phyloP scores from a whole-genome alignment of 2,797 vertebrate species.

The Hydrolagus colliei region DNA sequence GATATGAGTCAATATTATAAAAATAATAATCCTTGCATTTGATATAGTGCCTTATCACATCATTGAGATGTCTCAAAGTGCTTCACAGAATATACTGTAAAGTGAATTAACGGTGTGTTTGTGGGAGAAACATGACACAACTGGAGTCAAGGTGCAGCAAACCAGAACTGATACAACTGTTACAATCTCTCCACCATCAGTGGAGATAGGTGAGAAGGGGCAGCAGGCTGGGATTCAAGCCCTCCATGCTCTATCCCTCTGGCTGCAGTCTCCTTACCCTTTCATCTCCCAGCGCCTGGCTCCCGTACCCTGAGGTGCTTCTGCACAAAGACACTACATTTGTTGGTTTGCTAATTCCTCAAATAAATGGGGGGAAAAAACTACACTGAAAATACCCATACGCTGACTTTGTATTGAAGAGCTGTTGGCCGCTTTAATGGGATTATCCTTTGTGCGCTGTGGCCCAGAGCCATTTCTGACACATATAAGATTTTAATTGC shows the following conservation, averaged over 20 bases:
- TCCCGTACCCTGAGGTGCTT: background rate
- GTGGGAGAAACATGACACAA: too few species aligned
- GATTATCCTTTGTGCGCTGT: background rate
- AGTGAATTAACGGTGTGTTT: too few species aligned
- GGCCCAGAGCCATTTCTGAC: background rate
- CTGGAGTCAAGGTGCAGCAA: too few species aligned
- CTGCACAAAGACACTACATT: background rate
- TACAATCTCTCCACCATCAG: too few species aligned
- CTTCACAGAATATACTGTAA: too few species aligned
- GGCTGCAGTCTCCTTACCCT: background rate
- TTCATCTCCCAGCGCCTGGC: background rate
- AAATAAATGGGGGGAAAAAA: background rate
- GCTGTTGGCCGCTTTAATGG: constrained; percentile 15
- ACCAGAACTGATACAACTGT: too few species aligned
- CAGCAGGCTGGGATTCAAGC: background rate
- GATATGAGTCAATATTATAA: too few species aligned
- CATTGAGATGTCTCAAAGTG: too few species aligned
- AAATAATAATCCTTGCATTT: too few species aligned
- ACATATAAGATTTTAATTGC: constrained; percentile 18
- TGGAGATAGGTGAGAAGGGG: background rate
- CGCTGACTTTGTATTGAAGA: background rate
- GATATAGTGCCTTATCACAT: too few species aligned
- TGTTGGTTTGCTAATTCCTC: background rate
- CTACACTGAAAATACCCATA: too few species aligned
- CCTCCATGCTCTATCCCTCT: background rate